Evolutionary conservation across 2,888 invertebrate species (phyloP), one percentile per base, ranked within the genome.

Genomic region (Octonoba sinensis): DNA sequence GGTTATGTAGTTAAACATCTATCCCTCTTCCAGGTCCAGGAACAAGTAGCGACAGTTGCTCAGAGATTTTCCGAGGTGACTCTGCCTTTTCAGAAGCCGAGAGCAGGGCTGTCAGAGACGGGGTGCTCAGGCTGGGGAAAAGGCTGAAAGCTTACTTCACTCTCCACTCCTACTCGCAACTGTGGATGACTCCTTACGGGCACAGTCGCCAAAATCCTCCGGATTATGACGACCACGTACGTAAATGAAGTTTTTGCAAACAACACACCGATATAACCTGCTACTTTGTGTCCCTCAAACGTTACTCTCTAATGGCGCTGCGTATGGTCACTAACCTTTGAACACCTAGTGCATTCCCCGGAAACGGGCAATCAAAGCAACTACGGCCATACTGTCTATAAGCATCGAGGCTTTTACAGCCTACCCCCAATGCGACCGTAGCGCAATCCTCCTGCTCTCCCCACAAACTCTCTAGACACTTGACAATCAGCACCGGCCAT

Each of bases 81-180:
- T 22, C 44, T 3, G 82, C 86, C 11, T 86, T 86, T 56, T 86
- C 86, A 0, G 86, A 86, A 79, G 76, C 82, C 16, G 86, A 86
- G 64, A 84, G 84, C 20, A 60, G 60, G 20, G 85, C 85, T 0
- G 16, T 85, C 11, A 57, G 84, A 36, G 78, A 85, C 56, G 83
- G 74, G 24, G 65, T 86, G 0, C 36, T 71, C 4, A 18, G 49
- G n/a, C 20, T 85, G 15, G 72, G 74, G 22, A 51, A 73, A 49
- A 66, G 77, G 15, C 36, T 86, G 11, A 84, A 84, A n/a, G 82
- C 81, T 0, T 85, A 84, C 56, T 84, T 85, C 67, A 81, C 84
- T 0, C 64, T 85, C 0, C 85, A 85, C 46, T 69, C 81, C 22
- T 85, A 83, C 56, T 82, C 82, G 4, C 85, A 85, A 46, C 57